These are phyloP conservation scores for Coilia nasus DNA, from an alignment of 2,797 vertebrate genomes.

Conservation along the genomic window DNA sequence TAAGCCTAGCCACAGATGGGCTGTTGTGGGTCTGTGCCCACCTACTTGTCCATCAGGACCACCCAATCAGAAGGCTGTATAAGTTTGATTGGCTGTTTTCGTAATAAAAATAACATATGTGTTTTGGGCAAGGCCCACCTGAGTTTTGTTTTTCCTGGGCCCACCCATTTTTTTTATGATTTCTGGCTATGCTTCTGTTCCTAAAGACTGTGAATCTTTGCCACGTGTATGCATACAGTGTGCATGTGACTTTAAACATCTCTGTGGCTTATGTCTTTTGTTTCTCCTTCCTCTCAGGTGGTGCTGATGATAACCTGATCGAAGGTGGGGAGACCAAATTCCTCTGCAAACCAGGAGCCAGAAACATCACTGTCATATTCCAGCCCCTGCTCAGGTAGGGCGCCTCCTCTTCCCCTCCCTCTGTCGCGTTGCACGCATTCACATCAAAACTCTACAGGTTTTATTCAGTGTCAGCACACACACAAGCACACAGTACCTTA, in stretches of 20 bases:
- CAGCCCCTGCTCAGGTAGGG: slow-evolving; percentile 92
- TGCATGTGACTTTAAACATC: neutral
- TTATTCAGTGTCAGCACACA: neutral
- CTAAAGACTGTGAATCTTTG: too few species aligned
- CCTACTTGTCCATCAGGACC: too few species aligned
- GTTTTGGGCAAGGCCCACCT: too few species aligned
- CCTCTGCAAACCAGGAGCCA: slow-evolving; percentile 95
- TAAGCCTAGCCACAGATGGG: too few species aligned
- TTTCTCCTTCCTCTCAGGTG: slow-evolving; percentile 76
- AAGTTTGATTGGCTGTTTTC: too few species aligned
- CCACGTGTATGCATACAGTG: too few species aligned
- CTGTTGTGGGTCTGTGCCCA: too few species aligned
- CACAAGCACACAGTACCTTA: slow-evolving; percentile 19
- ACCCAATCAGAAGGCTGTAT: too few species aligned
- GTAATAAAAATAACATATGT: too few species aligned
- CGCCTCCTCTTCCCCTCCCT: neutral
- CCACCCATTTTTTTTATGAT: too few species aligned
- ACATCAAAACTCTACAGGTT: neutral
- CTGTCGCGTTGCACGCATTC: neutral
- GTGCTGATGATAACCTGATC: slow-evolving; percentile 95
- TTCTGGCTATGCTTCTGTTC: too few species aligned
- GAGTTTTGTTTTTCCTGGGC: too few species aligned
- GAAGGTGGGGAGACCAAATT: slow-evolving; percentile 97
- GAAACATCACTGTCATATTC: slow-evolving; percentile 97
- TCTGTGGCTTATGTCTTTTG: neutral